phyloP scores from a whole-genome alignment of 2,113 vertebrate species.

The Hylia prasina region DNA sequence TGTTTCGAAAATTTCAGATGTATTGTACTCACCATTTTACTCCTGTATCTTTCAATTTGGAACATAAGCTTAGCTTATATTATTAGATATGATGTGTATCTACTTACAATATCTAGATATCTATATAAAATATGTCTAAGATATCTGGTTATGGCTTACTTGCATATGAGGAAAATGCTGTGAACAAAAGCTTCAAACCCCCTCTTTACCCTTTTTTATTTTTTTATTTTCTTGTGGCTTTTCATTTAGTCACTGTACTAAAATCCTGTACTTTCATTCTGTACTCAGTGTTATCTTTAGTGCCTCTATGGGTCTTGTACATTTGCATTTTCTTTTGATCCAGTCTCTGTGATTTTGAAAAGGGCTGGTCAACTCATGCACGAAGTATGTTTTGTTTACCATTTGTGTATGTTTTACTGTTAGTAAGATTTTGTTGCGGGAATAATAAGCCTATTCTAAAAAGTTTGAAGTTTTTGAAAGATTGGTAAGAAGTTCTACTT shows the following conservation, averaged over 20 bases:
- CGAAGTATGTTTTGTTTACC: not conserved
- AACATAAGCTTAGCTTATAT: not conserved
- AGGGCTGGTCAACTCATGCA: not conserved
- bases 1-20: not conserved
- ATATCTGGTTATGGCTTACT: not conserved
- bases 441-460: not conserved
- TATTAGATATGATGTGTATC: not conserved
- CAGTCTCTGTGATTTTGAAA: not conserved
- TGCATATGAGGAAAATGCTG: not conserved
- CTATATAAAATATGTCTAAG: not conserved
- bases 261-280: not conserved
- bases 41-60: not conserved
- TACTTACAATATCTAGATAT: not conserved
- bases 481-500: not conserved
- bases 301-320: not conserved
- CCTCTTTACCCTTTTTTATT: not conserved
- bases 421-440: not conserved
- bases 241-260: not conserved
- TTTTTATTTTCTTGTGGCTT: not conserved
- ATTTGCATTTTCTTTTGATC: not conserved
- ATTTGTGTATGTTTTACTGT: not conserved
- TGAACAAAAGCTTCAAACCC: not conserved
- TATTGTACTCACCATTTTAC: not conserved
- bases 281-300: fast-evolving
- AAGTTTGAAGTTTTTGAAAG: not conserved